A percentile compares a stretch with the other conserved stretches of the same genome.
Evolutionary conservation across 2,797 vertebrate genomes (phyloP).

Genomic region (Sciurus vulgaris): DNA sequence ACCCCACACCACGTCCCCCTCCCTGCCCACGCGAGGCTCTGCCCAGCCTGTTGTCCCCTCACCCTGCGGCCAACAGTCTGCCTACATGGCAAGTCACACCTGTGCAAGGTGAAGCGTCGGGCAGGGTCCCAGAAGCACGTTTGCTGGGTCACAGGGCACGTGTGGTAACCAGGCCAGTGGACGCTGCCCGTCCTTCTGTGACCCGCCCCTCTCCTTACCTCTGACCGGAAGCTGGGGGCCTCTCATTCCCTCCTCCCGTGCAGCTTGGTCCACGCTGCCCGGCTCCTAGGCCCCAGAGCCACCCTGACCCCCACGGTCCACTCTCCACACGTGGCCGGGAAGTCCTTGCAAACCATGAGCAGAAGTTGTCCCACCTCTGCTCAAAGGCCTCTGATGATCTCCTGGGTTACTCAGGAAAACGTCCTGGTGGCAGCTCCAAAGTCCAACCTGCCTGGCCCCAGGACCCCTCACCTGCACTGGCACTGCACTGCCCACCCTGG

Average conservation of each 20-base stretch:
- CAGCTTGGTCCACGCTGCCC: not conserved
- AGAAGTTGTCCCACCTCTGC: not conserved
- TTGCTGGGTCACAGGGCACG: not conserved
- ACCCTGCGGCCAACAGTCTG: not conserved
- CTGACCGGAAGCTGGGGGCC: not conserved
- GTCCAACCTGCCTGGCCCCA: accelerated
- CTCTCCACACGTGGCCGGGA: not conserved
- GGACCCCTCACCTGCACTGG: not conserved
- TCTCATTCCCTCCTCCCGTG: not conserved
- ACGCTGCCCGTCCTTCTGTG: not conserved
- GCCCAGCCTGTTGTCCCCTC: not conserved
- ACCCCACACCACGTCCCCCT: not conserved
- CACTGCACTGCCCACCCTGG: not conserved
- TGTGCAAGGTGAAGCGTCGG: not conserved
- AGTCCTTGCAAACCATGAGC: not conserved
- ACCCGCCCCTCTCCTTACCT: not conserved
- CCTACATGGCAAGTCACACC: not conserved
- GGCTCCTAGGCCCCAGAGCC: not conserved
- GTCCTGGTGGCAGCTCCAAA: not conserved
- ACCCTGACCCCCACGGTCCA: not conserved
- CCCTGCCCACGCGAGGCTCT: not conserved
- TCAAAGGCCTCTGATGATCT: not conserved
- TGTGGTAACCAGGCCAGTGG: not conserved
- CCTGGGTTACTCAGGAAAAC: not conserved
- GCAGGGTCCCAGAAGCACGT: not conserved